Evolutionary conservation across 2,888 invertebrate genomes (phyloP).

Genomic region (Emmelina monodactyla): DNA sequence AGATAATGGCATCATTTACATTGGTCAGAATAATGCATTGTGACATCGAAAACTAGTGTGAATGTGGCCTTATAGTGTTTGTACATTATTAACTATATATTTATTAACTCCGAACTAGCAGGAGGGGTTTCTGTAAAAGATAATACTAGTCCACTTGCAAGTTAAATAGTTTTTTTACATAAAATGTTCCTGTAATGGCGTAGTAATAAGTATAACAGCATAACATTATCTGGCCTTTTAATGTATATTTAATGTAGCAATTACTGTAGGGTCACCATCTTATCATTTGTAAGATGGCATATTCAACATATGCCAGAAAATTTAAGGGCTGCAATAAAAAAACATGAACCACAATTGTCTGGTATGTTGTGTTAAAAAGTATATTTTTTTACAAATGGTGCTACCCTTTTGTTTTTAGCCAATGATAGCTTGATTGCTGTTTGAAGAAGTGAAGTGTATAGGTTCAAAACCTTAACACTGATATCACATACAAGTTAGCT

Average conservation of each 20-base stretch:
- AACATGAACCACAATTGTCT: neutral
- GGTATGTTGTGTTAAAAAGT: slow-evolving; percentile 36
- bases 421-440: slow-evolving; percentile 48
- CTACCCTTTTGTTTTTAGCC: slow-evolving; percentile 59
- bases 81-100: slow-evolving; percentile 30
- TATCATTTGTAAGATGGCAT: neutral
- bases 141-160: slow-evolving; percentile 63
- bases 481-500: slow-evolving; percentile 8
- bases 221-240: neutral
- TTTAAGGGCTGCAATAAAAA: neutral
- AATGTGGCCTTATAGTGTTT: slow-evolving; percentile 48
- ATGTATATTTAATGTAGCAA: too few species aligned
- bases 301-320: neutral
- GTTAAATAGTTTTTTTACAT: slow-evolving; percentile 53
- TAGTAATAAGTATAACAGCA: slow-evolving; percentile 33
- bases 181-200: slow-evolving; percentile 61
- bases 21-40: slow-evolving; percentile 40
- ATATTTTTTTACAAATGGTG: slow-evolving; percentile 65
- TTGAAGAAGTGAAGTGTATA: slow-evolving; percentile 25
- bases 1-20: slow-evolving; percentile 46
- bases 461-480: slow-evolving; percentile 19
- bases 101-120: slow-evolving; percentile 27
- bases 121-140: slow-evolving; percentile 26
- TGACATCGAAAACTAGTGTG: slow-evolving; percentile 55
- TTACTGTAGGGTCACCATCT: too few species aligned